A percentile compares a stretch with the other conserved stretches of the same genome.
Evolutionary conservation across 2,797 vertebrate species (phyloP).

Genomic region (Leuciscus waleckii): DNA sequence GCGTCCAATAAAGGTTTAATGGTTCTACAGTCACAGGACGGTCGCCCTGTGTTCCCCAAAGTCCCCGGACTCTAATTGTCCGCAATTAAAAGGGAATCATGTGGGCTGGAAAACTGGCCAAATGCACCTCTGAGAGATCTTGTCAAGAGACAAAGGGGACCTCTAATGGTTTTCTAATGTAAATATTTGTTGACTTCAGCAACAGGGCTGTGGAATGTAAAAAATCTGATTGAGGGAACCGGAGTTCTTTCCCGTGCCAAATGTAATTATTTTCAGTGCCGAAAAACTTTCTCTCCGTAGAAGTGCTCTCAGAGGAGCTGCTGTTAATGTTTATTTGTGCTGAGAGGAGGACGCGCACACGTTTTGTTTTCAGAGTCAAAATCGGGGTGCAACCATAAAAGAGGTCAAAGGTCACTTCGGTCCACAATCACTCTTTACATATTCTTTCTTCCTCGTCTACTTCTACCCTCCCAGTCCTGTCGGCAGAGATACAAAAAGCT

Average conservation of each 20-base stretch:
- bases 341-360: constrained; percentile 14
- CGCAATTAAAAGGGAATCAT: constrained; percentile 67
- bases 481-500: not conserved
- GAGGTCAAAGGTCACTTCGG: constrained; percentile 51
- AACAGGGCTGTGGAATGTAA: constrained; percentile 69
- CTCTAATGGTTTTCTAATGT: constrained; percentile 64
- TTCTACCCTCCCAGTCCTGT: not conserved
- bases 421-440: constrained; percentile 43
- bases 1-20: constrained; percentile 73
- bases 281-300: constrained; percentile 62
- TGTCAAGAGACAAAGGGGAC: constrained; percentile 59
- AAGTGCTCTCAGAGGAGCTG: constrained; percentile 57
- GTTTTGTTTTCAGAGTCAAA: constrained; percentile 5
- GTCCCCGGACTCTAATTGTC: constrained; percentile 61
- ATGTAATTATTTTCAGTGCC: constrained; percentile 61
- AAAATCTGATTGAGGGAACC: constrained; percentile 64
- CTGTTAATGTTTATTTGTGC: constrained; percentile 59
- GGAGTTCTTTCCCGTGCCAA: constrained; percentile 59
- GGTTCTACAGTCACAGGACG: constrained; percentile 66
- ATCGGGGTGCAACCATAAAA: constrained; percentile 42
- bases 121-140: constrained; percentile 64
- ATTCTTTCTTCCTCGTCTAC: not conserved
- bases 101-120: constrained; percentile 53
- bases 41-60: constrained; percentile 58
- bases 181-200: constrained; percentile 76